These are phyloP conservation scores for Balanococcus diminutus DNA, from an alignment of 2,888 invertebrate species.

Conservation along the genomic window DNA sequence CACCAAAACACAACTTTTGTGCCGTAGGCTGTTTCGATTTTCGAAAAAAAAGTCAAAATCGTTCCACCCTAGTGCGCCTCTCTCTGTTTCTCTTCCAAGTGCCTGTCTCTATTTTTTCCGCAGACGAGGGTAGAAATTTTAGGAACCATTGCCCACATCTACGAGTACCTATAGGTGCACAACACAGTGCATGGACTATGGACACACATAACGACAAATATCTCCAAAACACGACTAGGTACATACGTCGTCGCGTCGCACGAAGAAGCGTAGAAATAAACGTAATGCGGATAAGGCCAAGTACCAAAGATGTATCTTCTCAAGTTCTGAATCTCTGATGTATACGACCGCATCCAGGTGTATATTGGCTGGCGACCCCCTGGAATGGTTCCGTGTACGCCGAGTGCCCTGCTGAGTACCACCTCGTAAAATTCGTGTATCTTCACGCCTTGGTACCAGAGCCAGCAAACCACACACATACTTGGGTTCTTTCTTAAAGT, in stretches of 20 bases:
- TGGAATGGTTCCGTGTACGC: conserved; percentile 45
- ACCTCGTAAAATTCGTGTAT: conserved; percentile 54
- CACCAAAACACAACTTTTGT: too few species aligned
- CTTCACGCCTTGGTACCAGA: conserved; percentile 49
- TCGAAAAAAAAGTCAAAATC: too few species aligned
- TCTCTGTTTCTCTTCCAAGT: too few species aligned
- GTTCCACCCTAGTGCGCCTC: too few species aligned
- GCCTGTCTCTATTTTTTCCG: too few species aligned
- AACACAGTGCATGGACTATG: background rate
- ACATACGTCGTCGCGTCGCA: background rate
- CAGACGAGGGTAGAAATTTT: background rate
- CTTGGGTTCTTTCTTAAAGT: conserved; percentile 36
- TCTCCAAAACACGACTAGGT: background rate
- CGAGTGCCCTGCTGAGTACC: conserved; percentile 50
- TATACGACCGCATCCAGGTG: conserved; percentile 41
- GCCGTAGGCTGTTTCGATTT: too few species aligned
- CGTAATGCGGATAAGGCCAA: background rate
- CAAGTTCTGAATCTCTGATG: too few species aligned
- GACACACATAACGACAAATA: background rate
- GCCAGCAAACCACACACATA: conserved; percentile 46
- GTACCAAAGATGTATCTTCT: background rate
- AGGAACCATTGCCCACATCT: background rate
- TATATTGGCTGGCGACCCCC: conserved; percentile 44
- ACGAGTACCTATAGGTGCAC: background rate
- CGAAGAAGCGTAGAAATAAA: background rate